Base-by-base conservation (phyloP, 64 coral and sea anemone genomes). In the Actinia tenebrosa region DNA sequence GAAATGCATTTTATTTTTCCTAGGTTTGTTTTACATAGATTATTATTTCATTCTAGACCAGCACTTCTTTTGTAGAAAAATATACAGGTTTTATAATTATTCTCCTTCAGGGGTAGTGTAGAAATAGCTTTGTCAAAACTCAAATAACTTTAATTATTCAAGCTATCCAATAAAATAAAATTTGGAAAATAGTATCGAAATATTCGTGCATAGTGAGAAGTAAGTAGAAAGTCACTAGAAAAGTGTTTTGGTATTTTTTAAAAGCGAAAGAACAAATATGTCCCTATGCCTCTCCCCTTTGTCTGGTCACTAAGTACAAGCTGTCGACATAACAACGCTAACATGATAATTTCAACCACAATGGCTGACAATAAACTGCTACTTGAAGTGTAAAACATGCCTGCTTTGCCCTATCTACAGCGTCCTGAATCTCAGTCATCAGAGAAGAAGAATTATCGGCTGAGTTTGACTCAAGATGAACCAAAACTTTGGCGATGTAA, bases 361-460 rank as follows among this genome's bases (percentile, higher is more conserved):
- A 77, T 84, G 43, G 63, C 14, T 30, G 80, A 85, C 16, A 61
- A 85, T 64, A 85, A 60, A 61, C 19, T 45, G 22, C n/a, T 37
- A 60, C 10, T 87, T 83, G 45, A 64, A 54, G 22, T 66, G 62
- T 53, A 43, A 92, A 87, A 68, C 30, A 92, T 92, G 90, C 85
- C 86, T 53, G 90, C 90, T 54, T 59, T 92, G 25, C 84, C 90
- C 45, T 87, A 82, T 50, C n/a, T 92, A 23, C 90, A 92, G 79
- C 61, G 79, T 11, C 77, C 58, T 82, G 84, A 92, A 58, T 71
- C 85, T 83, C 59, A 87, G 5, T 82, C 86, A 1, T 42, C 90
- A 17, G 78, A 87, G 59, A 92, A 92, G 53, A 87, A 52, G 42
- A 83, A 18, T 20, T 92, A 92, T 78, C 84, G 90, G 83, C 64